Conservation (phyloP, 2,888 invertebrate genomes). For the Aphelenchoides bicaudatus region DNA sequence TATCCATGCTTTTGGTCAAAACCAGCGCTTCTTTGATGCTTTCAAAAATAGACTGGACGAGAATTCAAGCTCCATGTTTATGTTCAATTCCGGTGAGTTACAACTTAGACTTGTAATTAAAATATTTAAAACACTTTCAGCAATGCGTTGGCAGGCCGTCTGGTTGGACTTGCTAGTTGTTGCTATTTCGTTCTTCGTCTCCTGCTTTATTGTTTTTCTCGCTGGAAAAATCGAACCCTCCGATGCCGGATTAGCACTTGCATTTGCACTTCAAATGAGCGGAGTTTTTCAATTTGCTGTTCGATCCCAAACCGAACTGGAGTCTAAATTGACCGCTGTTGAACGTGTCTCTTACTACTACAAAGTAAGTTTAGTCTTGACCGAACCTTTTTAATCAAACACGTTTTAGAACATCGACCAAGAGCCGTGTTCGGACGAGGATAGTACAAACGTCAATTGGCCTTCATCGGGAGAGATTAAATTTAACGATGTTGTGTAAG, state of each 20-base stretch:
- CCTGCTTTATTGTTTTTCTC: conserved; percentile 65
- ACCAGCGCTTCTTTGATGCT: conserved; percentile 46
- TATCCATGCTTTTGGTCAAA: conserved; percentile 67
- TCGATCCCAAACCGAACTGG: conserved; percentile 86
- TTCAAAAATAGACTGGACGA: conserved; percentile 54
- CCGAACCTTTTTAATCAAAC: neutral
- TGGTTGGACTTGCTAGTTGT: conserved; percentile 62
- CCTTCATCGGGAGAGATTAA: conserved; percentile 65
- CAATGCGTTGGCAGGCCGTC: conserved; percentile 63
- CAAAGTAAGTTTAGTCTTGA: conserved; percentile 41
- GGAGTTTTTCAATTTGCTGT: conserved; percentile 70
- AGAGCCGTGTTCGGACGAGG: conserved; percentile 41
- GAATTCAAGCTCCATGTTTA: conserved; percentile 57
- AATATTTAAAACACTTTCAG: too few relatives aligned
- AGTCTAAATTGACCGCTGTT: conserved; percentile 67
- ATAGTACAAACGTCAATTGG: conserved; percentile 61
- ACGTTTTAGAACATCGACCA: conserved; percentile 45
- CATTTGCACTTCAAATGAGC: conserved; percentile 67
- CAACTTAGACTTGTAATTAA: too few relatives aligned
- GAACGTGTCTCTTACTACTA: conserved; percentile 59
- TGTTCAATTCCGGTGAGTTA: too few relatives aligned
- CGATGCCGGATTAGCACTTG: conserved; percentile 68
- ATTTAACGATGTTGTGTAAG: conserved; percentile 64
- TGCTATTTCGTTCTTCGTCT: conserved; percentile 63
- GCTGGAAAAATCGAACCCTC: conserved; percentile 64